phyloP scores from a whole-genome alignment of 1,140 invertebrate species.

The Meloidogyne exigua region DNA sequence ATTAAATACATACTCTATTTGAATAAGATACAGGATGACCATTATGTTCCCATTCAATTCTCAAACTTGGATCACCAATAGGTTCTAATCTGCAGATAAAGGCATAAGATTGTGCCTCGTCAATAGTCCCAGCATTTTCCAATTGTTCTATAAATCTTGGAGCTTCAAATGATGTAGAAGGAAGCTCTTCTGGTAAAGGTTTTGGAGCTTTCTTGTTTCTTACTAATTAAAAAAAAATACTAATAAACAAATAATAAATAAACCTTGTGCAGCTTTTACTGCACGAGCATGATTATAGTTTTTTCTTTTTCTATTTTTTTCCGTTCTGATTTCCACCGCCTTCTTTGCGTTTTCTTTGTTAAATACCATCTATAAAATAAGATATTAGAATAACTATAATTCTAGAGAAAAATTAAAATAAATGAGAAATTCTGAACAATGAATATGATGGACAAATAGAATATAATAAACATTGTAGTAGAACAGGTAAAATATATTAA shows the following conservation, averaged over 20 bases:
- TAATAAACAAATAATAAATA: too few relatives aligned
- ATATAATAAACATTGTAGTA: neutral
- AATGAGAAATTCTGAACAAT: conserved; percentile 1
- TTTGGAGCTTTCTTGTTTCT: too few relatives aligned
- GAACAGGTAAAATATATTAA: conserved; percentile 1
- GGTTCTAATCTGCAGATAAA: conserved; percentile 89
- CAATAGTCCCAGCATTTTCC: conserved; percentile 50
- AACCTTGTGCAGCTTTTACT: too few relatives aligned
- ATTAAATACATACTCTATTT: conserved; percentile 76
- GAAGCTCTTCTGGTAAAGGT: too few relatives aligned
- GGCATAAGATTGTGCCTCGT: conserved; percentile 85
- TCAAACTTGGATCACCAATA: conserved; percentile 88
- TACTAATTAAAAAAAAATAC: too few relatives aligned
- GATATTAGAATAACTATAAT: too few relatives aligned
- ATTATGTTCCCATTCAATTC: conserved; percentile 91
- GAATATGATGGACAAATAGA: neutral
- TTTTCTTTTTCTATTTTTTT: too few relatives aligned
- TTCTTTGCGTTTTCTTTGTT: too few relatives aligned
- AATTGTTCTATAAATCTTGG: conserved; percentile 54
- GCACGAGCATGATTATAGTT: too few relatives aligned
- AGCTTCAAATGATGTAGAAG: conserved; percentile 55
- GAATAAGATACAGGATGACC: conserved; percentile 76
- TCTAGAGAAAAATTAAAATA: too few relatives aligned
- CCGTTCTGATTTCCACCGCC: too few relatives aligned
- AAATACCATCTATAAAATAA: too few relatives aligned